Base-by-base conservation (phyloP, 2,113 vertebrate species). In the Petrocephalus zakoni region DNA sequence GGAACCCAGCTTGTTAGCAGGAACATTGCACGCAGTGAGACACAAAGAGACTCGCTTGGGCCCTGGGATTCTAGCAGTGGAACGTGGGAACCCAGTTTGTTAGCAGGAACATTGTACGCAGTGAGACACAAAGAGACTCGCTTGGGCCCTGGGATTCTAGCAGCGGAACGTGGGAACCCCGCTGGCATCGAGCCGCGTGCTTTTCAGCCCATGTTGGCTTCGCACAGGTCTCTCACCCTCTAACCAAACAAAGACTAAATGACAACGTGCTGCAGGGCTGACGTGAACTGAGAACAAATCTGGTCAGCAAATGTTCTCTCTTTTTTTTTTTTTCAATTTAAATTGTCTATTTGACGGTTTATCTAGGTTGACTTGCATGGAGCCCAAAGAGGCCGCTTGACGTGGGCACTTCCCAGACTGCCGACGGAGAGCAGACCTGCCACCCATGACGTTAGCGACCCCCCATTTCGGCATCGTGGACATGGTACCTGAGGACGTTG, bases 401-500 rank as follows among this genome's bases (percentile, higher is more conserved):
- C 64, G 10, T 2, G 1, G 4, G 0, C 13, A 13, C 72, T 42
- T 42, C 37, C 72, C 72, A 8, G 34, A 5, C 68, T n/a, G 13
- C 5, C 5, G 34, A 29, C 13, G 61, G 61, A 0, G 9, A 75
- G 68, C 15, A 1, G 29, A 17, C 25, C 9, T 75, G 68, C 25
- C 11, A 72, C 29, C 4, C 0, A 0, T 37, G 4, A 37, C 29
- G 15, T 75, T 5, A 37, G 68, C 68, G 10, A 17, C 11, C 13
- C 13, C 64, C 29, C 64, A 55, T 55, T 55, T 11, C 13, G 13
- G 8, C 53, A 2, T 15, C 15, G 2, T 21, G 52, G 6, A 46
- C 21, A 47, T 13, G 15, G 49, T 37, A 99, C 98, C 98, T 99
- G 91, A 99, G 92, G 87, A 99, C 90, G 1, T 94, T 97, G 37